These are phyloP conservation scores for Notolepis coatsorum DNA, from an alignment of 2,797 vertebrate species.

Conservation along the genomic window DNA sequence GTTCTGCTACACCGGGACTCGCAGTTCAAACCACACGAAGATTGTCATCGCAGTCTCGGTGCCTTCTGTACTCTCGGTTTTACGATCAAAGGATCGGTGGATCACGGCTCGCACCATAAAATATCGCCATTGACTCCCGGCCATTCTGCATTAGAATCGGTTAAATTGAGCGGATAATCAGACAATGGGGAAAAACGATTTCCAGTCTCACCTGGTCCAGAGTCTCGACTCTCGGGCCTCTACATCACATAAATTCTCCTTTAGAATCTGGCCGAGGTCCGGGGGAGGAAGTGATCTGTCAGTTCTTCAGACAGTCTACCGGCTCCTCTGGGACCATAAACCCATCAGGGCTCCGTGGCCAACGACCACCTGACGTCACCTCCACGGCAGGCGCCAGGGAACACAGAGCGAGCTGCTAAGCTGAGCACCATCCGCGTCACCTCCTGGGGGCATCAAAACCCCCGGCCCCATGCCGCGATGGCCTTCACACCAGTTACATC, in stretches of 20 bases:
- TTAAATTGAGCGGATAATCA: too few relatives aligned
- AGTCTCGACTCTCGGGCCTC: not conserved
- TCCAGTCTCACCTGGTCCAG: not conserved
- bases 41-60: not conserved
- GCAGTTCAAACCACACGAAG: too few relatives aligned
- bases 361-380: slow-evolving; percentile 32
- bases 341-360: slow-evolving; percentile 27
- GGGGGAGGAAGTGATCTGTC: slow-evolving; percentile 34
- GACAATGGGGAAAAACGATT: too few relatives aligned
- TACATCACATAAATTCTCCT: not conserved
- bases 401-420: slow-evolving; percentile 1
- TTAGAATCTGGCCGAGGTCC: slow-evolving; percentile 1
- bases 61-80: not conserved
- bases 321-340: slow-evolving; percentile 30
- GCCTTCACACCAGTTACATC: slow-evolving; percentile 17
- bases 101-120: too few relatives aligned
- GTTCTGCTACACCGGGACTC: too few relatives aligned
- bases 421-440: slow-evolving; percentile 3
- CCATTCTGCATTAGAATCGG: too few relatives aligned
- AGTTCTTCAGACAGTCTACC: slow-evolving; percentile 19
- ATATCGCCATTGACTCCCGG: too few relatives aligned
- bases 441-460: not conserved
- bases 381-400: slow-evolving; percentile 14
- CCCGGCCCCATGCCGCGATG: slow-evolving; percentile 20
- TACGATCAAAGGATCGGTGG: not conserved